Evolutionary conservation across 2,113 vertebrate genomes (phyloP).

Genomic region (Albula goreensis): DNA sequence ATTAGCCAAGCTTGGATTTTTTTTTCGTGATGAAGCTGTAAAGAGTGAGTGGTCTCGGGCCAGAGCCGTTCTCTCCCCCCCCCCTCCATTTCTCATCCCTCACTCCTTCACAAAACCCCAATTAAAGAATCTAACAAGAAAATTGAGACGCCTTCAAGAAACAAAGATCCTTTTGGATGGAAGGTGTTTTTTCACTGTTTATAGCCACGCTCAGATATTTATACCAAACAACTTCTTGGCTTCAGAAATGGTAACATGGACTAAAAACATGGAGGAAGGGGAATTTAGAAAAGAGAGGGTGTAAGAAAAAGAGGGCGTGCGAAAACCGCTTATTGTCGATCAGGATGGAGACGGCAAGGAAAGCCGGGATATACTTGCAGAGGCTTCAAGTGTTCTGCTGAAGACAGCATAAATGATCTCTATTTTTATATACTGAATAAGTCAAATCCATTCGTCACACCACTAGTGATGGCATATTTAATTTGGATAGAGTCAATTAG

Average conservation of each 20-base stretch:
- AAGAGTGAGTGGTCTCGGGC: slow-evolving; percentile 70
- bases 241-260: slow-evolving; percentile 14
- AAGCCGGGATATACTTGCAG: slow-evolving; percentile 72
- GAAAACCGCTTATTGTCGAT: slow-evolving; percentile 57
- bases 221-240: slow-evolving; percentile 3
- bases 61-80: slow-evolving; percentile 51
- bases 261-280: slow-evolving; percentile 8
- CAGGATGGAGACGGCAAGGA: slow-evolving; percentile 55
- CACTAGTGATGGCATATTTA: slow-evolving; percentile 99
- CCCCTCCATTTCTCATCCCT: slow-evolving; percentile 56
- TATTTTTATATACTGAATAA: slow-evolving; percentile 99
- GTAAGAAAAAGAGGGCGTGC: slow-evolving; percentile 36
- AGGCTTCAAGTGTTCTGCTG: slow-evolving; percentile 76
- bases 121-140: slow-evolving; percentile 76
- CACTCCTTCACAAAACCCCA: slow-evolving; percentile 74
- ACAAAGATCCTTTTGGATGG: slow-evolving; percentile 69
- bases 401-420: slow-evolving; percentile 96
- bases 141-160: slow-evolving; percentile 75
- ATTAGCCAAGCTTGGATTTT: slow-evolving; percentile 82
- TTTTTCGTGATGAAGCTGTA: slow-evolving; percentile 79
- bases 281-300: neutral
- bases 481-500: slow-evolving; percentile 99
- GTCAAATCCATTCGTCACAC: slow-evolving; percentile 99
- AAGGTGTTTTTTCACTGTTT: slow-evolving; percentile 64
- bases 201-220: neutral